Conservation (phyloP, 2,888 invertebrate species). For the Eilema sororculum region DNA sequence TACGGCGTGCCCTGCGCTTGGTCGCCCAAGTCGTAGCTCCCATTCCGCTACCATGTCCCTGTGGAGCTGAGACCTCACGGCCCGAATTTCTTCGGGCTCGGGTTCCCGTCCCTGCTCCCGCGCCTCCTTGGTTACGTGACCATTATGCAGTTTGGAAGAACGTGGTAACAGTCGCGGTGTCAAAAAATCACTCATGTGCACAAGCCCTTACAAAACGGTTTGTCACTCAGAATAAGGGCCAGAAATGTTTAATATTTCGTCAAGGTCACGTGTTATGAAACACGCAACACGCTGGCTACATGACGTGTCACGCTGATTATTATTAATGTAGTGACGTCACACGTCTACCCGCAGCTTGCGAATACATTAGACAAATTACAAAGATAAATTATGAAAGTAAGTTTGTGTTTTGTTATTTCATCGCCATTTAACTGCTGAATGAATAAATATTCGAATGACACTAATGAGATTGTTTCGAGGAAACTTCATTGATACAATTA, state of each 20-base stretch:
- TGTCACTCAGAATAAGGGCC: too few relatives aligned
- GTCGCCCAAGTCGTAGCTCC: too few relatives aligned
- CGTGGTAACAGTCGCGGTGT: too few relatives aligned
- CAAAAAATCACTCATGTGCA: too few relatives aligned
- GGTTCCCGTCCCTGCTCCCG: too few relatives aligned
- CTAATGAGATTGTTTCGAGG: background rate
- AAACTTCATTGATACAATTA: background rate
- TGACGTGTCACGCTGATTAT: slow-evolving; percentile 46
- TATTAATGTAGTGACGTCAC: slow-evolving; percentile 53
- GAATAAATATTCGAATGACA: background rate
- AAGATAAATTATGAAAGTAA: slow-evolving; percentile 17
- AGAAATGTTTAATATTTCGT: slow-evolving; percentile 11
- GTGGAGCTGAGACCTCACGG: too few relatives aligned
- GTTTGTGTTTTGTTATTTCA: slow-evolving; percentile 4
- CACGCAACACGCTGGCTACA: slow-evolving; percentile 43
- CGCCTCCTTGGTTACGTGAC: too few relatives aligned
- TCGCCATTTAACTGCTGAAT: background rate
- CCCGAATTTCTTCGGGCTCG: too few relatives aligned
- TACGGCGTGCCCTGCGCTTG: too few relatives aligned
- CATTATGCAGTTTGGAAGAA: too few relatives aligned
- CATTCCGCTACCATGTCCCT: too few relatives aligned
- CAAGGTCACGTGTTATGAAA: slow-evolving; percentile 44
- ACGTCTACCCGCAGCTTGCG: slow-evolving; percentile 19
- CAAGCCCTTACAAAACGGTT: too few relatives aligned
- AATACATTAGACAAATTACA: slow-evolving; percentile 23